phyloP scores from a whole-genome alignment of 2,113 vertebrate genomes.

The Salvelinus sp. region DNA sequence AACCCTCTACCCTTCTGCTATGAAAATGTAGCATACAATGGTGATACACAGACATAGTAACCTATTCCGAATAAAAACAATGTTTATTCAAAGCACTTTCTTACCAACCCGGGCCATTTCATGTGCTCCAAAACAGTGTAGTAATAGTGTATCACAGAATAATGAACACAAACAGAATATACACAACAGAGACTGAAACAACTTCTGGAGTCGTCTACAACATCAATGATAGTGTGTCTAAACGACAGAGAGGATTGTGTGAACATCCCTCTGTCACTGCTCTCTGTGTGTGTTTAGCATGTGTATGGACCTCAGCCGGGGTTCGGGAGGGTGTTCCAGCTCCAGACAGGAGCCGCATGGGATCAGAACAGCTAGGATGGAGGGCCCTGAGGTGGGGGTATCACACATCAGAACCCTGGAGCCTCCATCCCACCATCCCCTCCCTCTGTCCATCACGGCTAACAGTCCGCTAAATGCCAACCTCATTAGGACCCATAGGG shows the following conservation, averaged over 20 bases:
- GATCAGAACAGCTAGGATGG: conserved; percentile 15
- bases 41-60: not conserved
- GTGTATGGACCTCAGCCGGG: conserved; percentile 25
- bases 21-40: not conserved
- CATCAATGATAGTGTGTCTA: not conserved
- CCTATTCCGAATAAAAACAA: too few relatives aligned
- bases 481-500: conserved; percentile 4
- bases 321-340: conserved; percentile 9
- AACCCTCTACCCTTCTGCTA: not conserved
- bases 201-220: not conserved
- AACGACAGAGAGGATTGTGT: conserved; percentile 12
- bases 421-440: not conserved
- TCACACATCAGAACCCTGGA: conserved; percentile 5
- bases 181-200: not conserved
- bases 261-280: conserved; percentile 1
- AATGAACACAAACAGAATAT: too few relatives aligned
- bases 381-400: conserved; percentile 10
- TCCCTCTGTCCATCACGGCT: conserved; percentile 25
- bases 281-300: conserved; percentile 37
- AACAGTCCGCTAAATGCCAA: conserved; percentile 47
- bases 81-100: too few relatives aligned
- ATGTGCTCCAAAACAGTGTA: too few relatives aligned
- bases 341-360: not conserved
- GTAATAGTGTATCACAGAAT: too few relatives aligned
- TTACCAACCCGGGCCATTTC: too few relatives aligned